Base-by-base conservation (phyloP, 2,797 vertebrate species). In the Acrossocheilus fasciatus region DNA sequence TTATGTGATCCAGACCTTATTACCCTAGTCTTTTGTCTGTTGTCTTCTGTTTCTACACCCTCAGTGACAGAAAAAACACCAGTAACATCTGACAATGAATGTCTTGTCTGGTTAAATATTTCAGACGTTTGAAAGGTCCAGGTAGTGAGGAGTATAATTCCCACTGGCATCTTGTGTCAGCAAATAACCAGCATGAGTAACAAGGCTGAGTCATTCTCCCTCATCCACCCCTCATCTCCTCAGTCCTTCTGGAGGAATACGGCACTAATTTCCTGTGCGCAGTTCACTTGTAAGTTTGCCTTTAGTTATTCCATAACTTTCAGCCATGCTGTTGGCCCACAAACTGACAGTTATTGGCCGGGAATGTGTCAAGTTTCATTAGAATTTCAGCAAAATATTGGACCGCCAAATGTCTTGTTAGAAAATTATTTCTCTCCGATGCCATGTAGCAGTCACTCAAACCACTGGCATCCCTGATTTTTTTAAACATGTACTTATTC, bases 11-110 rank as follows among this genome's bases (percentile, higher is more conserved):
- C 57, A n/a, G 26, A 76, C 70, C 72, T 47, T 66, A 66, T 70
- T 82, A n/a, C 69, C 20, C 23, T 12, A 39, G 57, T 66, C 39
- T 81, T 45, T 75, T 81, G 79, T 64, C 64, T 41, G 45, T 11
- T 77, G 70, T 88, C 69, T 86, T 57, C 66, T 50, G 15, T 85
- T 90, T 80, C 20, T 57, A 54, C 41, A 74, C 69, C n/a, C 50
- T n/a, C 68, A 54, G 54, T 57, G 79, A 74, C 69, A 64, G 54
- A 79, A 78, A 82, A 72, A 69, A 79, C 57, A 85, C 26, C 77
- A 69, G 66, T 80, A 84, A 84, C 64, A 82, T 83, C 36, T 87
- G 85, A 90, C 83, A 88, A 73, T 64, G 59, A 84, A 85, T 84
- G 81, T 47, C 81, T 66, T 84, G 77, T 82, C 78, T 76, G 52